These are phyloP conservation scores for Elachura formosa DNA, from an alignment of 2,113 vertebrate genomes.

Conservation along the genomic window DNA sequence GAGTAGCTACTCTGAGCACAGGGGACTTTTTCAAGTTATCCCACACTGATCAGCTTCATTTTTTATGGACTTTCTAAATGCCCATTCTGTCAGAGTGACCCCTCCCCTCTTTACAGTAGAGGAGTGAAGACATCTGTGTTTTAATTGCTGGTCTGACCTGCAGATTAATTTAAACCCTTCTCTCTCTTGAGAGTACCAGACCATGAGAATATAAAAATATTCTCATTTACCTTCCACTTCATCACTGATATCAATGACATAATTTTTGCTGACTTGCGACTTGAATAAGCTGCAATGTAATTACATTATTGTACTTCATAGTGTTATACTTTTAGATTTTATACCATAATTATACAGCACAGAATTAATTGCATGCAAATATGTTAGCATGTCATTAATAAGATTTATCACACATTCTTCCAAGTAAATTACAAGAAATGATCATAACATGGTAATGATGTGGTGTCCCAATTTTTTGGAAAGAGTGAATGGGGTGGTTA, in stretches of 20 bases:
- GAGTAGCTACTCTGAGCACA: background rate
- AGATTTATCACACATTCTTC: background rate
- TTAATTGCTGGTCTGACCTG: background rate
- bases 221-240: slow-evolving; percentile 1
- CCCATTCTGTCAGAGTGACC: background rate
- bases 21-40: background rate
- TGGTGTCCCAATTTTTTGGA: background rate
- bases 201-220: background rate
- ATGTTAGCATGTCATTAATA: background rate
- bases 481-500: background rate
- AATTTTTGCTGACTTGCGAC: background rate
- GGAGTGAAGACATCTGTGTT: background rate
- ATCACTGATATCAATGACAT: background rate
- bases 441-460: background rate
- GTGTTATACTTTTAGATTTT: background rate
- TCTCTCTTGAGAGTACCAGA: background rate
- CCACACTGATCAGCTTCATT: background rate
- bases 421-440: background rate
- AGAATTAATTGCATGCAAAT: slow-evolving; percentile 16
- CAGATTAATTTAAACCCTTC: background rate
- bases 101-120: background rate
- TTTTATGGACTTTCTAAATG: background rate
- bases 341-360: background rate
- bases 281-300: slow-evolving; percentile 14
- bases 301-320: background rate